These are phyloP conservation scores for Pseudopodoces humilis DNA, from an alignment of 2,113 vertebrate species.

Conservation along the genomic window DNA sequence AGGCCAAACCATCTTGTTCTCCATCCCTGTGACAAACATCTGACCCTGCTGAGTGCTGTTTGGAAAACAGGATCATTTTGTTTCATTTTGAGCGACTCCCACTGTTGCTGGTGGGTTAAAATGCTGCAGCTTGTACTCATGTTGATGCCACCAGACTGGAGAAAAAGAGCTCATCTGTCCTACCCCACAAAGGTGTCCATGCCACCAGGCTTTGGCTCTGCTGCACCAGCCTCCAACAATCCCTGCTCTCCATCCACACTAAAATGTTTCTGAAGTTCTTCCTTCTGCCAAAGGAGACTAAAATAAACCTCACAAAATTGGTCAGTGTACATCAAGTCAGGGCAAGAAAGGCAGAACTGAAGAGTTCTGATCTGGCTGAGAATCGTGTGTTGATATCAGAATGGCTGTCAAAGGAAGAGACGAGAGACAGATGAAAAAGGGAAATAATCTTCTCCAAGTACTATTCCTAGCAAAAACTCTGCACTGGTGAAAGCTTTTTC, in stretches of 20 bases:
- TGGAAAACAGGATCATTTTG: fast-evolving
- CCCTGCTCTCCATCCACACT: not conserved
- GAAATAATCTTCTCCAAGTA: not conserved
- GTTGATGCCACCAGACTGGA: not conserved
- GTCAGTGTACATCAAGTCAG: not conserved
- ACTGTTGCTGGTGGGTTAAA: not conserved
- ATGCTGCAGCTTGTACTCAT: not conserved
- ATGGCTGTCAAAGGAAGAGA: not conserved
- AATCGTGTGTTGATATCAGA: fast-evolving
- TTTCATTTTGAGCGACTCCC: not conserved
- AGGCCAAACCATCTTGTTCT: not conserved
- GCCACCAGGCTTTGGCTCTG: not conserved
- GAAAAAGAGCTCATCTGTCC: not conserved
- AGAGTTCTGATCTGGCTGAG: not conserved
- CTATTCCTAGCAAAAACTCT: not conserved
- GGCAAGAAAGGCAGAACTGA: not conserved
- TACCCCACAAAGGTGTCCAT: fast-evolving
- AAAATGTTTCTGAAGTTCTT: not conserved
- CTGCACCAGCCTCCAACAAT: fast-evolving
- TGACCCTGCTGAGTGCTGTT: not conserved
- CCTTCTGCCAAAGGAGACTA: not conserved
- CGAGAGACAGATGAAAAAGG: not conserved
- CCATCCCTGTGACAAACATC: not conserved
- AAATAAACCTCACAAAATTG: not conserved
- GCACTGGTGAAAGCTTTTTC: not conserved